Conservation (phyloP, 2,113 vertebrate genomes). For the Aptenodytes forsteri region DNA sequence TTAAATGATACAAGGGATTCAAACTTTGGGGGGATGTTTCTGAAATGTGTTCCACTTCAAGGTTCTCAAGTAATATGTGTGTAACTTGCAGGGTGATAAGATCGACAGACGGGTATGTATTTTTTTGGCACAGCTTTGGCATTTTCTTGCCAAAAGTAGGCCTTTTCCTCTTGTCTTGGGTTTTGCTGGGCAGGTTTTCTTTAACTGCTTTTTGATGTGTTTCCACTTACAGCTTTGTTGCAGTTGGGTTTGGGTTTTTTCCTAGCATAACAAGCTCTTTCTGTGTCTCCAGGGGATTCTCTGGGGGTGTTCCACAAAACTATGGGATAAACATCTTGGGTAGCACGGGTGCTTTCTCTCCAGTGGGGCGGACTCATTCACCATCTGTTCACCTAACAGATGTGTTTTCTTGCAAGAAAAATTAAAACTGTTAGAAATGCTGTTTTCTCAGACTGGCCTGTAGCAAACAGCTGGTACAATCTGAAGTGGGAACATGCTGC, state of each 20-base stretch:
- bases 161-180: constrained; percentile 70
- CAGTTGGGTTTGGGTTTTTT: constrained; percentile 25
- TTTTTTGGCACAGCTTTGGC: constrained; percentile 57
- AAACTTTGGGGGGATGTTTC: background rate
- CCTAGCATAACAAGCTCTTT: constrained; percentile 20
- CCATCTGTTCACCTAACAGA: background rate
- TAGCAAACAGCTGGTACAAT: background rate
- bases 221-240: constrained; percentile 71
- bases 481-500: background rate
- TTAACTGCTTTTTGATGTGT: constrained; percentile 78
- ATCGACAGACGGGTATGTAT: constrained; percentile 98
- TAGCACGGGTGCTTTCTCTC: constrained; percentile 42
- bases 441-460: background rate
- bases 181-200: constrained; percentile 64
- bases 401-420: background rate
- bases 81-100: constrained; percentile 99
- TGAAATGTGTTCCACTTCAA: background rate
- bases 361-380: background rate
- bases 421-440: background rate
- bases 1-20: background rate
- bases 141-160: constrained; percentile 74
- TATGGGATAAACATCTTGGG: constrained; percentile 7
- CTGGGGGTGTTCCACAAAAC: constrained; percentile 34
- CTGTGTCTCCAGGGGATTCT: background rate
- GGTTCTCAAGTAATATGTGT: constrained; percentile 62